Percentiles rank a stretch among this genome's conserved stretches.
phyloP scores from a whole-genome alignment of 2,113 vertebrate genomes.

The Sapajus apella region DNA sequence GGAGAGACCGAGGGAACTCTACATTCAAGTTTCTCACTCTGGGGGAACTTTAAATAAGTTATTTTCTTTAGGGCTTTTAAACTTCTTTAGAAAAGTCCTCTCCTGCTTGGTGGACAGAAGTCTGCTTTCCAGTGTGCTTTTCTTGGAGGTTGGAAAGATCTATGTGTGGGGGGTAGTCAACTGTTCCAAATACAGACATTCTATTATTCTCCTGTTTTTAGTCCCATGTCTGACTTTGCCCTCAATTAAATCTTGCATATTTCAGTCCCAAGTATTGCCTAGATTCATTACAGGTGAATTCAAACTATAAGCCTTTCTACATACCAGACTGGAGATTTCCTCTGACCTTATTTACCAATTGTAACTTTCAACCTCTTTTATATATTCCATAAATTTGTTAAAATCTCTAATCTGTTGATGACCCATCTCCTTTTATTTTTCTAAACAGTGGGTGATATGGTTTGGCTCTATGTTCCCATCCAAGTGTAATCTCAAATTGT shows the following conservation, averaged over 20 bases:
- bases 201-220: neutral
- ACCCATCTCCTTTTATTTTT: neutral
- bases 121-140: neutral
- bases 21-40: neutral
- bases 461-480: too few species aligned
- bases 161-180: neutral
- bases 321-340: neutral
- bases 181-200: neutral
- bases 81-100: neutral
- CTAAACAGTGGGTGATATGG: neutral
- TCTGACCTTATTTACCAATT: neutral
- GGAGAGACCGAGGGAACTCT: accelerated
- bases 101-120: neutral
- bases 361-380: neutral
- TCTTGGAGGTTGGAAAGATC: neutral
- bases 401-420: neutral
- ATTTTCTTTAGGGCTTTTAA: neutral
- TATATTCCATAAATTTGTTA: neutral
- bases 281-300: neutral
- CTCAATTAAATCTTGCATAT: neutral
- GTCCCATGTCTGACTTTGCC: neutral
- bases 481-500: too few species aligned
- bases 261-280: neutral
- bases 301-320: neutral
- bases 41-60: neutral